These are phyloP conservation scores for Linnaemya tessellans DNA, from an alignment of 2,888 invertebrate species.

Conservation along the genomic window DNA sequence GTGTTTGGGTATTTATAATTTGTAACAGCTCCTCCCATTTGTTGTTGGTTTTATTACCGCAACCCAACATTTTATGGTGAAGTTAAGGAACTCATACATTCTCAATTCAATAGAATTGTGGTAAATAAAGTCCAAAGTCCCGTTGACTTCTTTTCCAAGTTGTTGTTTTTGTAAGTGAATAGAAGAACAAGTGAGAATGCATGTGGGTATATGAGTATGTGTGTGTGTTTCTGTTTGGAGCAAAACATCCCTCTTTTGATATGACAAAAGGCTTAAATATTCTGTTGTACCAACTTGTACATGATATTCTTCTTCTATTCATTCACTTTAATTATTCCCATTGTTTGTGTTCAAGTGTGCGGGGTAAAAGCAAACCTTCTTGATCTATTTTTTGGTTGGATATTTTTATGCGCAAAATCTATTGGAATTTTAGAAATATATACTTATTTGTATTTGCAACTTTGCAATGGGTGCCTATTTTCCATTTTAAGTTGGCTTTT, in stretches of 20 bases:
- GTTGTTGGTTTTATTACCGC: conserved; percentile 73
- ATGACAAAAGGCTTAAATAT: conserved; percentile 62
- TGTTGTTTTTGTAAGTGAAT: conserved; percentile 6
- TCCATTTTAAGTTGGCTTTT: neutral
- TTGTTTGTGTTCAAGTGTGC: conserved; percentile 39
- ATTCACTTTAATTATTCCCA: conserved; percentile 26
- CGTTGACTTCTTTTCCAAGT: conserved; percentile 50
- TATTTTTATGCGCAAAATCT: conserved; percentile 74
- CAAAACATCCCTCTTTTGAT: conserved; percentile 44
- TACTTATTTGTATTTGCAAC: neutral
- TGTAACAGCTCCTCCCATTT: conserved; percentile 82
- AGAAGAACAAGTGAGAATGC: neutral
- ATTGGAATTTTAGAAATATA: conserved; percentile 61
- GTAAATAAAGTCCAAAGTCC: conserved; percentile 28
- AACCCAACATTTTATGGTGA: conserved; percentile 37
- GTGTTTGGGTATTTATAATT: conserved; percentile 63
- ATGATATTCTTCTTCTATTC: neutral
- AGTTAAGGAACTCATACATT: conserved; percentile 29
- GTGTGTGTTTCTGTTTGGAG: neutral
- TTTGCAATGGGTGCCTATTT: conserved; percentile 62
- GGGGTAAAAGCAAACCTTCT: conserved; percentile 21
- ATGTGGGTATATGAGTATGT: neutral
- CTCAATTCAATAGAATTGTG: neutral
- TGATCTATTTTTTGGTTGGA: conserved; percentile 73
- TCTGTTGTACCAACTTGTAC: conserved; percentile 41